Evolutionary conservation across 2,888 invertebrate genomes (phyloP).

Genomic region (Hypselothyrea guttata): DNA sequence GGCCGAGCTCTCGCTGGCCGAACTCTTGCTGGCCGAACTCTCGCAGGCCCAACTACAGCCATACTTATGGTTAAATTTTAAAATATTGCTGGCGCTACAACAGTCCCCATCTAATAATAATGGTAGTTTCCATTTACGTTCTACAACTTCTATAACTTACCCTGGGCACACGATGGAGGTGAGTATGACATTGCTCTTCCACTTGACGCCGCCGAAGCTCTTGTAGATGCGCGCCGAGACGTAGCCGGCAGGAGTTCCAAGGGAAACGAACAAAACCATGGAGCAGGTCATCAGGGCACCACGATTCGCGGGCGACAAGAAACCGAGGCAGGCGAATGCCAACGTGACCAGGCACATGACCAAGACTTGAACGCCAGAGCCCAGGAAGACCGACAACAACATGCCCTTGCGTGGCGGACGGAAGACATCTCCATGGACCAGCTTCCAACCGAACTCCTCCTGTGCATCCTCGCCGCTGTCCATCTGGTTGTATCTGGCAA

Average conservation of each 20-base stretch:
- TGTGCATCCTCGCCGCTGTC: constrained; percentile 94
- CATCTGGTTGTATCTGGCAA: constrained; percentile 98
- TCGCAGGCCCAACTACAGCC: no score
- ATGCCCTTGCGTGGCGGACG: constrained; percentile 98
- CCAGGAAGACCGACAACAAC: constrained; percentile 97
- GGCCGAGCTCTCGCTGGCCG: no score
- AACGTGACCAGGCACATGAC: constrained; percentile 97
- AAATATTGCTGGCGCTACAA: no score
- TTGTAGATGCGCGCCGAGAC: constrained; percentile 98
- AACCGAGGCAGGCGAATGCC: constrained; percentile 99
- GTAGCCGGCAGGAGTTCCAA: constrained; percentile 98
- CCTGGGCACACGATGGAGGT: constrained; percentile 99
- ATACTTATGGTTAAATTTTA: no score
- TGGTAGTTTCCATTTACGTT: no score
- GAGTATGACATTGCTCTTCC: constrained; percentile 98
- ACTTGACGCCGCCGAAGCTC: constrained; percentile 98
- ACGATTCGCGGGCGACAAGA: constrained; percentile 98
- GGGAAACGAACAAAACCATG: constrained; percentile 96
- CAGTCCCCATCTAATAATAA: no score
- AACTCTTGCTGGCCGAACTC: no score
- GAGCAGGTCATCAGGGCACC: constrained; percentile 99
- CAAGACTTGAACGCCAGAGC: constrained; percentile 96
- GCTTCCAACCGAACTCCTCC: constrained; percentile 94
- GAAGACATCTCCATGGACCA: constrained; percentile 99
- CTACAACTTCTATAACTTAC: constrained; percentile 84